Base-by-base conservation (phyloP, 2,797 vertebrate genomes). In the Sus cebifrons region DNA sequence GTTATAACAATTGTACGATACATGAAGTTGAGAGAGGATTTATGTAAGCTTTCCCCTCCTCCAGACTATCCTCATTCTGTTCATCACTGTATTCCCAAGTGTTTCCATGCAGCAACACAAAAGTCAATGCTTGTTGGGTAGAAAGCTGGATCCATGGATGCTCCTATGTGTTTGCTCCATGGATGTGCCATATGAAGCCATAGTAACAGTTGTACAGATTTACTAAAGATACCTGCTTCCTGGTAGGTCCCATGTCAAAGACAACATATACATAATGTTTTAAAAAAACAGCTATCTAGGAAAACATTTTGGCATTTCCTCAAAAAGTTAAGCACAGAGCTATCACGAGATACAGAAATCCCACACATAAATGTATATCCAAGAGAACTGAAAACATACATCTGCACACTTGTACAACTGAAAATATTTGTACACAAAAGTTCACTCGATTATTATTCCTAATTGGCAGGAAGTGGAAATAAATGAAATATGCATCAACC, bases 311-410 rank as follows among this genome's bases (percentile, higher is more conserved):
- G 29, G 54, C 18, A 92, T n/a, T 18, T 92, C 73, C 44, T 93
- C 58, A 58, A 88, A 89, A 91, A 90, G 29, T 88, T 81, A 58
- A 44, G 44, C 40, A 67, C 9, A 52, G 16, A 78, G 71, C 82
- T 67, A 86, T 32, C n/a, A 44, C 1, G 70, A 10, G 70, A 68
- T 5, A 21, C 1, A 62, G 79, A 83, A 85, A 85, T 91, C 68
- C 32, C n/a, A 92, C 3, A 89, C 16, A 10, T 44, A 56, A 10
- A 18, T 82, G 27, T 85, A 40, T 40, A 40, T 25, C 21, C 2
- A 21, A 89, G 21, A 70, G 36, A 95, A 79, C 1, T 32, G 49
- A 92, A 94, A 62, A 64, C 44, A 36, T 81, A 62, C 17, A 32
- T 58, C 82, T 74, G 67, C 17, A 52, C 62, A 70, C 36, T 36